Evolutionary conservation across 2,113 vertebrate genomes (phyloP), one percentile per base, ranked within the genome.

Genomic region (Taurulus bubalis): DNA sequence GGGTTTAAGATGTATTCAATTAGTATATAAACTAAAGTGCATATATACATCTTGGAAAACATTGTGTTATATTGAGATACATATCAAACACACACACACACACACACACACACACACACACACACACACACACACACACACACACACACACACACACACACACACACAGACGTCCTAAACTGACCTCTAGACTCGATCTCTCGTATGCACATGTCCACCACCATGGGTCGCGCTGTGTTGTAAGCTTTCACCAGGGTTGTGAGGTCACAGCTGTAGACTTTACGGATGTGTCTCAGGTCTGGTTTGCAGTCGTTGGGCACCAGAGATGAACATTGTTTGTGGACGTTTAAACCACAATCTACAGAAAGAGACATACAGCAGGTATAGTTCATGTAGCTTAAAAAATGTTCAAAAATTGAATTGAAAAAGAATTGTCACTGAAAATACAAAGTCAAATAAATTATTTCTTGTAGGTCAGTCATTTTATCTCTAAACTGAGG

Each of bases 261-360:
- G 63, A 94, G 92, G 89, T 94, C 93, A 53, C 93, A 94, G 89
- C 93, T 94, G 91, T 93, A 94, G 47, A 94, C 82, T 82, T 92
- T 94, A 16, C 93, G 92, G 83, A 94, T 76, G 68, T 91, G 92
- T 86, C 87, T 89, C 75, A 93, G 82, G 95, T 98, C 96, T 9
- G 98, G 98, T 82, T 99, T 98, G 93, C 98, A 99, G 95, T 99
- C 97, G 82, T 98, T 95, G 36, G 98, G 97, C 64, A 99, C 98
- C 97, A 98, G 96, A 94, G 97, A 95, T 18, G 97, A 98, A 91
- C 98, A 99, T 1, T 99, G 97, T 93, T 99, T 99, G 93, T 99
- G 98, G 90, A 99, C 97, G 80, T 99, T 99, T 94, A 99, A 92
- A 75, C 98, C 98, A 89, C 98, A 99, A 81, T 99, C 98, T 99